Percentiles rank a stretch among this genome's conserved stretches.
Evolutionary conservation across 2,888 invertebrate species (phyloP).

Genomic region (Cryptus viduatorius): DNA sequence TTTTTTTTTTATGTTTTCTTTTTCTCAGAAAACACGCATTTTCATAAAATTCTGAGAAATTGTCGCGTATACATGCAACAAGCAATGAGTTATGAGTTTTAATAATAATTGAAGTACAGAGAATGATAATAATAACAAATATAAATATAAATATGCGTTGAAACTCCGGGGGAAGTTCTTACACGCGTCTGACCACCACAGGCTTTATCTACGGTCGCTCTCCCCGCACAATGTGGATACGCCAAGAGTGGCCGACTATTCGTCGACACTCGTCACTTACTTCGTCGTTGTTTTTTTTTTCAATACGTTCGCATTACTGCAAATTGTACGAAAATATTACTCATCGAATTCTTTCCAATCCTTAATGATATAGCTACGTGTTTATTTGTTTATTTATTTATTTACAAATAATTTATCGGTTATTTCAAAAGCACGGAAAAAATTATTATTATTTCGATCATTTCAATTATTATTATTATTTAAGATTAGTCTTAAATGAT

Average conservation of each 20-base stretch:
- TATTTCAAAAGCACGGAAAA: neutral
- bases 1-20: too few relatives aligned
- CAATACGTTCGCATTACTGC: slow-evolving; percentile 42
- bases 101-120: neutral
- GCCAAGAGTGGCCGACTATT: slow-evolving; percentile 55
- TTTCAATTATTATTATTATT: too few relatives aligned
- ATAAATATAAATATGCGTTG: neutral
- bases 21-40: too few relatives aligned
- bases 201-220: slow-evolving; percentile 49
- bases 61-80: too few relatives aligned
- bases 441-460: neutral
- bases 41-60: too few relatives aligned
- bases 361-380: neutral
- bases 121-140: neutral
- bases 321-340: slow-evolving; percentile 59
- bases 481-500: too few relatives aligned
- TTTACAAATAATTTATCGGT: neutral
- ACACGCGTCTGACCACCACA: slow-evolving; percentile 38
- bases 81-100: too few relatives aligned
- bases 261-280: slow-evolving; percentile 63
- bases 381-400: neutral
- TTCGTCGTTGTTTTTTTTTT: slow-evolving; percentile 33
- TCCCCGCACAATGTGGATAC: slow-evolving; percentile 14
- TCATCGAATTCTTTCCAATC: slow-evolving; percentile 7
- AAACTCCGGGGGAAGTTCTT: slow-evolving; percentile 18